Evolutionary conservation across 2,797 vertebrate species (phyloP), one percentile per base, ranked within the genome.

Genomic region (Enteromius radiatus): DNA sequence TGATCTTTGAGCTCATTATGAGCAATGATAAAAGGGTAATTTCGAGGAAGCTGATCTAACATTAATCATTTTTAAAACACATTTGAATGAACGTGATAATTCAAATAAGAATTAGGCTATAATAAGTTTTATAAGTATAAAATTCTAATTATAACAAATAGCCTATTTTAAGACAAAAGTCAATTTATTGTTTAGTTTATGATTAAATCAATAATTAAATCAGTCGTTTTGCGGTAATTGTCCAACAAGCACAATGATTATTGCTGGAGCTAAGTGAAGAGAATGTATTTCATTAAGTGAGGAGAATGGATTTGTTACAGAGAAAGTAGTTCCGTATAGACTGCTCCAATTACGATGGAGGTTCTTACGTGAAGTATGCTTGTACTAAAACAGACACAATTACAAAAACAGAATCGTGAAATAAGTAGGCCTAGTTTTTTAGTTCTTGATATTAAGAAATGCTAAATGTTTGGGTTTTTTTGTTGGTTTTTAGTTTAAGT

Each of bases 281-380:
- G n/a, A n/a, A n/a, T 59, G 73, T 56, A n/a, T 75, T 26, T 56
- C 0, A 33, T 26, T 23, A 38, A 56, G 33, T 38, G 21, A 7
- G n/a, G 54, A 26, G 36, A 61, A 76, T 61, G 36, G 14, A 26
- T 76, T 76, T 74, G 19, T 52, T 75, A 10, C n/a, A 59, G 73
- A 56, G 31, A 59, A 76, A 41, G 36, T 21, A 15, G 15, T 43
- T 15, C 36, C 31, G 36, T 38, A 38, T 9, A 36, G 49, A 54
- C 71, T 38, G 12, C 33, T 38, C 49, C 71, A 23, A 15, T 74
- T 56, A 54, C 21, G 56, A 5, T 36, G 11, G 6, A 15, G 71
- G n/a, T 74, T 74, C 11, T 36, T 17, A 56, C 9, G 49, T 74
- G 21, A 74, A 23, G 19, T 74, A 21, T 73, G 21, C 11, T 33